These are phyloP conservation scores for Diglossa cyanea DNA, from an alignment of 2,797 vertebrate genomes.

Conservation along the genomic window DNA sequence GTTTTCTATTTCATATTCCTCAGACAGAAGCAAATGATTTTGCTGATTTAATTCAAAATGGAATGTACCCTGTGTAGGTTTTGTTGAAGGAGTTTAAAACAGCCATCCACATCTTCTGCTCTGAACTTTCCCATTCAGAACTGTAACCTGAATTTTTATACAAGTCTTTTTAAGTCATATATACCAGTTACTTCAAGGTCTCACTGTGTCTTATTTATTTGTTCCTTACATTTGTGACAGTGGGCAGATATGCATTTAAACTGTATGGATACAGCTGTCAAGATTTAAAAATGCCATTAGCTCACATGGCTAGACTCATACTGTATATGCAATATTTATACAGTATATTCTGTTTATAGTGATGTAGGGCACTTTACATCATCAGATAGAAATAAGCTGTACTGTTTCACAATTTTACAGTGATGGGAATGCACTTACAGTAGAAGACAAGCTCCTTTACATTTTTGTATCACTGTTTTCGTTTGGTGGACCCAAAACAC, in stretches of 20 bases:
- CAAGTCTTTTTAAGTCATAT: not conserved
- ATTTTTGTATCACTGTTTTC: not conserved
- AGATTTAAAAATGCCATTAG: not conserved
- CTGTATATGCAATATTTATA: not conserved
- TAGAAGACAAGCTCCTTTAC: not conserved
- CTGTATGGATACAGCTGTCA: not conserved
- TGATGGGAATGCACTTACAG: not conserved
- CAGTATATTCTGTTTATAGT: not conserved
- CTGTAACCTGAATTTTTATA: not conserved
- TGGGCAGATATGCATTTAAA: not conserved
- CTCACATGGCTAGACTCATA: not conserved
- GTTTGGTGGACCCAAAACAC: not conserved
- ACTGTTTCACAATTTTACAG: not conserved
- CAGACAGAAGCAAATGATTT: not conserved
- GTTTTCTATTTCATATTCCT: not conserved
- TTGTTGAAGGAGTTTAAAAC: not conserved
- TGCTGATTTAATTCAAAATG: not conserved
- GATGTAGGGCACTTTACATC: not conserved
- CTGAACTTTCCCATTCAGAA: not conserved
- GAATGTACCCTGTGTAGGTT: not conserved
- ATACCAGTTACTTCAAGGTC: not conserved
- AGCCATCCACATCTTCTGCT: not conserved
- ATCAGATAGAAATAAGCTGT: constrained; percentile 3
- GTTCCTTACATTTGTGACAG: not conserved
- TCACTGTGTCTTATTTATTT: not conserved